A percentile compares a stretch with the other conserved stretches of the same genome.
Conservation (phyloP, 2,113 vertebrate species). For the Tychaedon coryphoeus region DNA sequence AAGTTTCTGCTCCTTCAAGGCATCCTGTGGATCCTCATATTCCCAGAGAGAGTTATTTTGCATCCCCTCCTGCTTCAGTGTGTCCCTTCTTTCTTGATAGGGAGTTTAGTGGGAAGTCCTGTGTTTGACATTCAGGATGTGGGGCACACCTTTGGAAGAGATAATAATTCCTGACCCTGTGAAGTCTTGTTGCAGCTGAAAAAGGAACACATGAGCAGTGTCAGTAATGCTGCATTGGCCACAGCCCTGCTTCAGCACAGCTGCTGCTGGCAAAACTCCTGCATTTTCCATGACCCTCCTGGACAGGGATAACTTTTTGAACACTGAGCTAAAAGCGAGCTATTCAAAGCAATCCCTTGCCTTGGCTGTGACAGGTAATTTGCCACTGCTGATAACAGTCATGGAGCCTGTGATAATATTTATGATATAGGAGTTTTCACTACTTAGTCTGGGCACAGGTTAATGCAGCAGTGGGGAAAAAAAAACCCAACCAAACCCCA, state of each 20-base stretch:
- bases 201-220: neutral
- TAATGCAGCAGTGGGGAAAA: neutral
- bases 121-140: neutral
- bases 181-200: neutral
- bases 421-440: neutral
- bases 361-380: constrained; percentile 31
- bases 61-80: neutral
- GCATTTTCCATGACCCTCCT: neutral
- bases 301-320: constrained; percentile 6
- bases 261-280: neutral
- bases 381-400: constrained; percentile 22
- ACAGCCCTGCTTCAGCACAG: neutral
- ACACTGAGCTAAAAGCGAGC: constrained; percentile 10
- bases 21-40: neutral
- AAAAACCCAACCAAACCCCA: neutral
- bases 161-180: neutral
- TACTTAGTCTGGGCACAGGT: neutral
- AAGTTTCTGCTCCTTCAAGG: neutral
- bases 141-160: neutral
- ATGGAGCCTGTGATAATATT: neutral
- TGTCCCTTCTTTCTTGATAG: neutral
- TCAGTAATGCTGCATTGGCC: neutral
- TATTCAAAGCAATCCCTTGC: neutral
- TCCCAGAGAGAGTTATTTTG: neutral
- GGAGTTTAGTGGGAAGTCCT: neutral